Conservation (phyloP, 2,797 vertebrate species). For the Myripristis murdjan region DNA sequence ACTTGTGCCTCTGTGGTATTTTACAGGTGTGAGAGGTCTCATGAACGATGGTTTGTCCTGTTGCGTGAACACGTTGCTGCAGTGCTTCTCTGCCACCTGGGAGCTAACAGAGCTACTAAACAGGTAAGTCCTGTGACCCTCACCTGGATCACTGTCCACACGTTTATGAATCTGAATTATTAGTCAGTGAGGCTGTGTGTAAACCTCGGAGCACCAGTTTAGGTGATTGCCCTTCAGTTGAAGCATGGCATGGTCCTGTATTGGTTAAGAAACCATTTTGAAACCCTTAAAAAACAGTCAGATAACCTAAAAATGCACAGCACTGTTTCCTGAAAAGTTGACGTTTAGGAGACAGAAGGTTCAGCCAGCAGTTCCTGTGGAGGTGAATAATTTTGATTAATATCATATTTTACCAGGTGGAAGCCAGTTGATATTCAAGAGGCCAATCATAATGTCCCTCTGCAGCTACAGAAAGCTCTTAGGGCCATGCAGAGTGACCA, state of each 20-base stretch:
- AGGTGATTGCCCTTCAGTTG: too few species aligned
- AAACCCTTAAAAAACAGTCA: too few species aligned
- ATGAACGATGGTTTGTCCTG: constrained; percentile 78
- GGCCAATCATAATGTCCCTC: constrained; percentile 42
- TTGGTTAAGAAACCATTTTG: too few species aligned
- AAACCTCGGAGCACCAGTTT: not conserved
- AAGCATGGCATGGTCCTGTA: too few species aligned
- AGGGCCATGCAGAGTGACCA: constrained; percentile 59
- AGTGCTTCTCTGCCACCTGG: constrained; percentile 82
- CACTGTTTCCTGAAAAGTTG: too few species aligned
- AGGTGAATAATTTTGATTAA: constrained; percentile 6
- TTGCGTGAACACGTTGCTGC: constrained; percentile 83
- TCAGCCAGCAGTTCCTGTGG: not conserved
- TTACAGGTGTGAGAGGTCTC: constrained; percentile 78
- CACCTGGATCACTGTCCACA: not conserved
- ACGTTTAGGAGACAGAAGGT: too few species aligned
- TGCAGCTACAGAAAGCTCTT: constrained; percentile 74
- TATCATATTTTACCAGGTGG: constrained; percentile 73
- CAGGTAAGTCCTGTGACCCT: constrained; percentile 61
- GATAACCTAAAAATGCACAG: too few species aligned
- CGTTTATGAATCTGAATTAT: not conserved
- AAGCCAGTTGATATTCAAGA: not conserved
- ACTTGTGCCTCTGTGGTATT: constrained; percentile 4
- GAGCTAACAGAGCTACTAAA: constrained; percentile 74
- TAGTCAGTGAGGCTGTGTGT: not conserved